Evolutionary conservation across 2,888 invertebrate species (phyloP), one percentile per base, ranked within the genome.

Genomic region (Oxycera nigricornis): DNA sequence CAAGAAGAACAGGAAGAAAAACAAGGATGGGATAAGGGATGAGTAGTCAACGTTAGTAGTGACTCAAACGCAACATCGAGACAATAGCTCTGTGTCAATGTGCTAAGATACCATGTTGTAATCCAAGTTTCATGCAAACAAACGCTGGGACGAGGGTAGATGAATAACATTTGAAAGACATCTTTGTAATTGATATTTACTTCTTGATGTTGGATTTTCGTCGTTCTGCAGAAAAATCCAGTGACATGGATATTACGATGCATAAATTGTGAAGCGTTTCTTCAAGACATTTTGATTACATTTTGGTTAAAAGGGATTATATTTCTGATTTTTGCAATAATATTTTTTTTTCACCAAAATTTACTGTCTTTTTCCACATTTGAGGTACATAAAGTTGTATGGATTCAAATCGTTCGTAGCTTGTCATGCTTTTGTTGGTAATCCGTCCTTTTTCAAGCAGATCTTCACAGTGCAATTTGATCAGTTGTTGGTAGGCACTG

Each of bases 111-210:
- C 52, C 24, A 24, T 55, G n/a, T n/a, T n/a, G 2, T 55, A 55
- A 55, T 7, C 52, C 52, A 24, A 55, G 52, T 55, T 55, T 2
- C 28, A 26, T 59, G 14, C n/a, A 30, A 59, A 59, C 17, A 28
- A 24, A 4, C 9, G 50, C 17, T 4, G 3, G 59, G 30, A 14
- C 28, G 17, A 26, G 30, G 9, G 11, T 7, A n/a, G 59, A 26
- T 24, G 24, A 17, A 59, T 4, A 9, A 4, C 26, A 59, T 22
- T 22, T 20, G 55, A 14, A 59, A 30, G 9, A n/a, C 59, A 59
- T 59, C 28, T 30, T 59, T 59, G 59, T 30, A 59, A 59, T 59
- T 59, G 59, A 59, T 59, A 59, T 59, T 59, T 59, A 59, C 59
- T 59, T 59, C 46, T 46, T 46, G 46, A n/a, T 22, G 28, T 59